Conservation (phyloP, 2,888 invertebrate genomes). For the Leptopterna dolabrata region DNA sequence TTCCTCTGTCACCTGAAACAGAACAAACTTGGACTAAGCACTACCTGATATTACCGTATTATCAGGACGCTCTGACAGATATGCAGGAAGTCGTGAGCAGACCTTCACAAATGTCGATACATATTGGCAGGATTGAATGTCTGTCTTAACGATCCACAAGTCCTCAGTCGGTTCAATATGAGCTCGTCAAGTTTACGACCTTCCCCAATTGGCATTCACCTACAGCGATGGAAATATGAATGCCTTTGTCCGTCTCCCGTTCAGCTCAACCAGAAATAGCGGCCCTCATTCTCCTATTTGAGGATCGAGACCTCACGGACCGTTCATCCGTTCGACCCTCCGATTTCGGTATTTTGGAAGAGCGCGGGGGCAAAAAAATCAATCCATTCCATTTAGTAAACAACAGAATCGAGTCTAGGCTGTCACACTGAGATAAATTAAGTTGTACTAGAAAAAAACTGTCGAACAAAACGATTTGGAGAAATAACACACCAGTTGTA, state of each 20-base stretch:
- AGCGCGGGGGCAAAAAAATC: not conserved
- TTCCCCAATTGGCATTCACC: not conserved
- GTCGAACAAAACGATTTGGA: too few relatives aligned
- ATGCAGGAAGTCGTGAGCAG: too few relatives aligned
- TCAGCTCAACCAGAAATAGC: constrained; percentile 13
- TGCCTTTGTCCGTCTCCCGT: not conserved
- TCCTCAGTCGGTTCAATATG: not conserved
- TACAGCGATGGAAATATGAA: constrained; percentile 1
- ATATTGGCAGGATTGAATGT: not conserved
- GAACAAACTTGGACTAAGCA: too few relatives aligned
- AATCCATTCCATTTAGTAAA: too few relatives aligned
- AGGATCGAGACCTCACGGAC: constrained; percentile 24
- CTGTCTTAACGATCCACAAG: not conserved
- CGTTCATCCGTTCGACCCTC: constrained; percentile 6
- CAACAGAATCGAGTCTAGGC: too few relatives aligned
- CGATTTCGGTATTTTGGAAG: not conserved
- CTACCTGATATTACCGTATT: too few relatives aligned
- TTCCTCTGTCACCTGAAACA: too few relatives aligned
- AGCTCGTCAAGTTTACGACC: constrained; percentile 8
- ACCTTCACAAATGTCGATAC: too few relatives aligned
- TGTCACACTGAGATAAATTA: too few relatives aligned
- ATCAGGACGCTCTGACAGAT: too few relatives aligned
- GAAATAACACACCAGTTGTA: too few relatives aligned
- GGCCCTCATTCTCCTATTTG: constrained; percentile 4
- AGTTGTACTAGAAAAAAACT: too few relatives aligned